Evolutionary conservation across 2,113 vertebrate genomes (phyloP).

Genomic region (Lonchura striata): DNA sequence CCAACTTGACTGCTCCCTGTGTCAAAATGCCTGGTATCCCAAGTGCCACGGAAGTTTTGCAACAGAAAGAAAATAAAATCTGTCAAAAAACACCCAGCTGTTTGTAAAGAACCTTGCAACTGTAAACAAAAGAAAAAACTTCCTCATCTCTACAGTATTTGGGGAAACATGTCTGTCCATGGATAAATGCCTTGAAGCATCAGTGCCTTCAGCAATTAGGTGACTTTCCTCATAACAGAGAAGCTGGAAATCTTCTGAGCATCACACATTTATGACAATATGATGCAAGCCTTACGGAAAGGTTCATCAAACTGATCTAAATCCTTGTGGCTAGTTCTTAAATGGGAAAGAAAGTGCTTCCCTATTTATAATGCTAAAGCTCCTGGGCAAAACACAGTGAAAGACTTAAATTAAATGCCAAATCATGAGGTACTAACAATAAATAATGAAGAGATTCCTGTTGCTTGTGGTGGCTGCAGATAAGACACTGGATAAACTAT

Average conservation of each 20-base stretch:
- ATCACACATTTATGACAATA: neutral
- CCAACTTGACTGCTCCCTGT: neutral
- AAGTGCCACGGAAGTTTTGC: neutral
- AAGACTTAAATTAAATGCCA: slow-evolving; percentile 64
- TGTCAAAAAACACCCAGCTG: neutral
- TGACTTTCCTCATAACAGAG: neutral
- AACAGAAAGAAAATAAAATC: neutral
- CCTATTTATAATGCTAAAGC: slow-evolving; percentile 46
- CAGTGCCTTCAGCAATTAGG: neutral
- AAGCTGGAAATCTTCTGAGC: neutral
- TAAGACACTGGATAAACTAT: slow-evolving; percentile 43
- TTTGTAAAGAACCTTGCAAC: neutral
- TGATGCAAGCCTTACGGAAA: neutral
- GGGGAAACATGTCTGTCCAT: neutral
- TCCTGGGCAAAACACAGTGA: slow-evolving; percentile 13
- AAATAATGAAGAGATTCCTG: slow-evolving; percentile 47
- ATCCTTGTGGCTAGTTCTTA: slow-evolving; percentile 37
- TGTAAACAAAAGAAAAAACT: neutral
- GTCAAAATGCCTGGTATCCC: neutral
- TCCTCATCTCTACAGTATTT: neutral
- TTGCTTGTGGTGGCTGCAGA: slow-evolving; percentile 29
- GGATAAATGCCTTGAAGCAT: neutral
- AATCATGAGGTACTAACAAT: slow-evolving; percentile 44
- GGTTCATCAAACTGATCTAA: neutral
- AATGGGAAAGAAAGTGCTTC: slow-evolving; percentile 22